Evolutionary conservation across 2,888 invertebrate species (phyloP), one percentile per base, ranked within the genome.

Genomic region (Incurvaria masculella): DNA sequence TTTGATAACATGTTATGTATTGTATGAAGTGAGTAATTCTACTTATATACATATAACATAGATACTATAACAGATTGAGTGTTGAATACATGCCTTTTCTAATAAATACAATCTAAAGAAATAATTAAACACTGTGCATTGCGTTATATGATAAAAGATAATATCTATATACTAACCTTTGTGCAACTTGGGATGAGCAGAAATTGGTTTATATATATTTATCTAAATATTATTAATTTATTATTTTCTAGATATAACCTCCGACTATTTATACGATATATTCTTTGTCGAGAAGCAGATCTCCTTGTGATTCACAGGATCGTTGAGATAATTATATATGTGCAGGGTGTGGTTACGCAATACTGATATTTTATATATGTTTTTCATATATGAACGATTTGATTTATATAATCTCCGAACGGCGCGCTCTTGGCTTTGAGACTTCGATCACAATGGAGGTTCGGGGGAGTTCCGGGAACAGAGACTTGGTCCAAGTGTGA

Each of bases 241-340:
- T 42, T 46, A 46, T 20, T 44, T 21, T 44, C 45, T 55, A 57
- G 55, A 51, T 45, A 44, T 51, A 53, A 48, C 53, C 47, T 52
- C 33, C 48, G 70, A 73, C 76, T 76, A 76, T 58, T 72, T 78
- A 52, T 76, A 76, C 2, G 73, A 71, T 52, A 78, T 76, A 59
- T 75, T 76, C 65, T 78, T 75, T 0, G 75, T 75, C 20, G 76
- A 76, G 53, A 78, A 74, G 60, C 69, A 64, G 48, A 75, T 75
- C 6, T 73, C 54, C 58, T 73, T 70, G 46, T 74, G 71, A 27
- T 68, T 61, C 44, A 65, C 55, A 21, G 69, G 69, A 40, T 71
- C 69, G 58, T 63, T 67, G 48, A 66, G 64, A 52, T 64, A 66
- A 53, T 66, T 60, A 55, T 61, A 62, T 52, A 62, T 59, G 46